Percentiles rank a stretch among this genome's conserved stretches.
These are phyloP conservation scores for Watsonalla cultraria DNA, from an alignment of 2,888 invertebrate species.

Conservation along the genomic window DNA sequence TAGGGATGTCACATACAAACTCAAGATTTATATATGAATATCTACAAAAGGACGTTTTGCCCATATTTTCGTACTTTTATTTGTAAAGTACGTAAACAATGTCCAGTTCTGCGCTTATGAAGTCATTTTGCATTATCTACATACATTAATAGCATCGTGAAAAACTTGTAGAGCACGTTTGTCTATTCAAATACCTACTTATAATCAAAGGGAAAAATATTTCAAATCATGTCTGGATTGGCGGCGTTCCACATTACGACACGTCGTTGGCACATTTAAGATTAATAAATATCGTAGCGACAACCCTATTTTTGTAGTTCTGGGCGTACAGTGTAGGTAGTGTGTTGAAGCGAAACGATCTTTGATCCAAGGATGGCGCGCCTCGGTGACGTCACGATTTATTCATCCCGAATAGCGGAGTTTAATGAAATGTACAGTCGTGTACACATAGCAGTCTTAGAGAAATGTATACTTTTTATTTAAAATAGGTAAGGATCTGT, in stretches of 20 bases:
- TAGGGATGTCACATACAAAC: neutral
- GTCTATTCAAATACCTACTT: neutral
- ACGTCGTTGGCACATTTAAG: constrained; percentile 4
- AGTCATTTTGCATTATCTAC: neutral
- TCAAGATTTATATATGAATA: neutral
- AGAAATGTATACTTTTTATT: neutral
- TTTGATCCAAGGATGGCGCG: constrained; percentile 55
- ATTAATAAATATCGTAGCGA: constrained; percentile 9
- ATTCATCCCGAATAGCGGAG: constrained; percentile 38
- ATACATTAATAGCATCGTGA: neutral
- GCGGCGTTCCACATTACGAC: constrained; percentile 3
- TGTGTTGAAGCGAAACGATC: constrained; percentile 53
- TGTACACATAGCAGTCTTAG: neutral
- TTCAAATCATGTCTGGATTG: neutral
- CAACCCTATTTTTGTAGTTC: constrained; percentile 38
- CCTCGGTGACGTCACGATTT: constrained; percentile 59
- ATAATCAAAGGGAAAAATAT: constrained; percentile 3
- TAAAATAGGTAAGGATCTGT: neutral
- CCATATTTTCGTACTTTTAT: neutral
- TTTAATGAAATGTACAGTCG: neutral
- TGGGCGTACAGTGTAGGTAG: constrained; percentile 24
- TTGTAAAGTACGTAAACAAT: neutral
- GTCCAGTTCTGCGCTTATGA: neutral
- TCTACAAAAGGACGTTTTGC: neutral
- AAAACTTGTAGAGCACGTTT: neutral